These are phyloP conservation scores for Nymphalis polychloros DNA, from an alignment of 2,888 invertebrate species.

Conservation along the genomic window DNA sequence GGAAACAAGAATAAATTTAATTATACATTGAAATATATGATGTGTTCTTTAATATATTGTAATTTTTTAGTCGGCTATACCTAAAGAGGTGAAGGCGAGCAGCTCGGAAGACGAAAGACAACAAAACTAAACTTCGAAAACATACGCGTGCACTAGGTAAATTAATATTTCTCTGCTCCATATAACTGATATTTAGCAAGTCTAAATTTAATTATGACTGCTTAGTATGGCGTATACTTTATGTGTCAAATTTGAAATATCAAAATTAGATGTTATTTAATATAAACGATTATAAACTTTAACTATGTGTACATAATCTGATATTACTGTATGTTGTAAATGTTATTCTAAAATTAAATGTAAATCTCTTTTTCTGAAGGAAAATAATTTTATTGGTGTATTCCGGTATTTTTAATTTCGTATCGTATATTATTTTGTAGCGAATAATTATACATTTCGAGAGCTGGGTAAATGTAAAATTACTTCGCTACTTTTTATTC, in stretches of 20 bases:
- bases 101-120: constrained; percentile 74
- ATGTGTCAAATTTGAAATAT: constrained; percentile 59
- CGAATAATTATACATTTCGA: constrained; percentile 74
- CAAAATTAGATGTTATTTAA: constrained; percentile 67
- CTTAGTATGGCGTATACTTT: constrained; percentile 46
- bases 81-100: constrained; percentile 74
- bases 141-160: constrained; percentile 44
- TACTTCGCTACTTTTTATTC: constrained; percentile 48
- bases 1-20: no score
- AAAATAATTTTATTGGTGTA: constrained; percentile 43
- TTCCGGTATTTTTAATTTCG: constrained; percentile 13
- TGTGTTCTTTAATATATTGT: neutral
- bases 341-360: constrained; percentile 31
- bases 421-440: constrained; percentile 33
- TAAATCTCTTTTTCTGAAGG: constrained; percentile 20
- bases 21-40: no score
- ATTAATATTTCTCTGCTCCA: constrained; percentile 62
- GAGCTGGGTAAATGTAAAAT: constrained; percentile 79
- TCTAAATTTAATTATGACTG: constrained; percentile 49
- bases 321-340: constrained; percentile 61
- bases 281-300: constrained; percentile 55
- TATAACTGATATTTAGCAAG: constrained; percentile 49
- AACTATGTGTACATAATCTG: constrained; percentile 72
- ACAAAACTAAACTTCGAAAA: constrained; percentile 58
- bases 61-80: constrained; percentile 66